These are phyloP conservation scores for Heptranchias perlo DNA, from an alignment of 2,113 vertebrate genomes.

Conservation along the genomic window DNA sequence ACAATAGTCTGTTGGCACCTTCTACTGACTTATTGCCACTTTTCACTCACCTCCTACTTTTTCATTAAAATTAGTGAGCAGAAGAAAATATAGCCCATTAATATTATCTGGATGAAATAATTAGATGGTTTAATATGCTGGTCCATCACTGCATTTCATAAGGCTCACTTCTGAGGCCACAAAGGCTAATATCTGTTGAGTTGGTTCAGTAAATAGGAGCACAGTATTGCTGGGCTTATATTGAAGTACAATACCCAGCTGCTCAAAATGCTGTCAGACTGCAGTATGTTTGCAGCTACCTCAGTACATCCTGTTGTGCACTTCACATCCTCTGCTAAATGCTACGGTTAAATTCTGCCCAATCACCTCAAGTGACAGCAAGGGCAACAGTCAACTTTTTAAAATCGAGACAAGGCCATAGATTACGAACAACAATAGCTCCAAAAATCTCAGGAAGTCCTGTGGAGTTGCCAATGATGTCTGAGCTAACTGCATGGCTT, in stretches of 20 bases:
- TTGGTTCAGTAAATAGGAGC: background rate
- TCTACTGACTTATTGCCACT: background rate
- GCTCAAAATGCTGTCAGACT: background rate
- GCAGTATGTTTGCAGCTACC: background rate
- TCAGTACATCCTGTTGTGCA: background rate
- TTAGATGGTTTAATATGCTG: background rate
- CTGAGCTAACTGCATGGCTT: background rate
- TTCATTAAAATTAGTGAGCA: background rate
- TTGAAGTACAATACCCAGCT: background rate
- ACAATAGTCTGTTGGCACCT: background rate
- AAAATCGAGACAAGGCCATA: background rate
- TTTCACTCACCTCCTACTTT: background rate
- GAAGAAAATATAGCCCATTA: background rate
- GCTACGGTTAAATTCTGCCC: background rate
- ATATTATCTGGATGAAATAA: too few species aligned
- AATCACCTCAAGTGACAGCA: background rate
- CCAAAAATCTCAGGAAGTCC: conserved; percentile 4
- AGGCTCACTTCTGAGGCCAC: background rate
- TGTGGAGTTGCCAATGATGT: background rate
- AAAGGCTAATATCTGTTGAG: background rate
- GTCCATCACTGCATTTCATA: background rate
- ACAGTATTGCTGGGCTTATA: background rate
- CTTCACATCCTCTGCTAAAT: background rate
- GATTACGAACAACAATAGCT: background rate
- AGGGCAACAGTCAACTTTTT: background rate